These are phyloP conservation scores for Proisotoma minuta DNA, from an alignment of 2,888 invertebrate genomes.

Conservation along the genomic window DNA sequence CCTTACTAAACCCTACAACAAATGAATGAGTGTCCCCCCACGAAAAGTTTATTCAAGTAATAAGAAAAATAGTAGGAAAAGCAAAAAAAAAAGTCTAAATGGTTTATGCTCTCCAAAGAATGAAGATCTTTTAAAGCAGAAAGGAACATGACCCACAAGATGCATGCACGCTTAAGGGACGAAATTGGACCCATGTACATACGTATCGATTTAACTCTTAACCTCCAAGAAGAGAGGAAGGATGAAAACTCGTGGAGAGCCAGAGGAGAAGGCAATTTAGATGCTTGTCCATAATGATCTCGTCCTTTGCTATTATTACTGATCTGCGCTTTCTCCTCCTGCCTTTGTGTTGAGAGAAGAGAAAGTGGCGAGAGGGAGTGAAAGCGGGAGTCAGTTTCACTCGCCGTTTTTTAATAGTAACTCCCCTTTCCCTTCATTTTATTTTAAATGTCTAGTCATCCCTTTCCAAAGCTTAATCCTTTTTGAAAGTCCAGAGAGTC, in stretches of 20 bases:
- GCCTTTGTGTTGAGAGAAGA: conserved; percentile 19
- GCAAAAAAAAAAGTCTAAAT: no score
- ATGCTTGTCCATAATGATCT: no score
- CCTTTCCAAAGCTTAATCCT: not conserved
- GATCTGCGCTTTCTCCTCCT: not conserved
- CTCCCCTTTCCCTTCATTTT: conserved; percentile 20
- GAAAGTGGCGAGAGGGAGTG: conserved; percentile 19
- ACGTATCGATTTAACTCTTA: not conserved
- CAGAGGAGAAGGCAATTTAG: no score
- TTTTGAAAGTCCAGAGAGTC: not conserved
- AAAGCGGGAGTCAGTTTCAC: conserved; percentile 35
- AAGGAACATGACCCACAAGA: not conserved
- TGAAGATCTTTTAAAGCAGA: not conserved
- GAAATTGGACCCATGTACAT: not conserved
- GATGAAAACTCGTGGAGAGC: no score
- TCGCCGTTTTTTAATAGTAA: conserved; percentile 31
- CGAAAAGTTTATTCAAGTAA: no score
- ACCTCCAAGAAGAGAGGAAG: not conserved
- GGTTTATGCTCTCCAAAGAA: not conserved
- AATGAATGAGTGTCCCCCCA: no score
- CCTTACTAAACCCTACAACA: no score
- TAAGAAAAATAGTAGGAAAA: no score
- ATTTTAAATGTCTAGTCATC: conserved; percentile 1
- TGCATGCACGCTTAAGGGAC: not conserved
- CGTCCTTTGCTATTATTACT: no score